phyloP scores from a whole-genome alignment of 2,888 invertebrate species.

The Antheraea assamensis region DNA sequence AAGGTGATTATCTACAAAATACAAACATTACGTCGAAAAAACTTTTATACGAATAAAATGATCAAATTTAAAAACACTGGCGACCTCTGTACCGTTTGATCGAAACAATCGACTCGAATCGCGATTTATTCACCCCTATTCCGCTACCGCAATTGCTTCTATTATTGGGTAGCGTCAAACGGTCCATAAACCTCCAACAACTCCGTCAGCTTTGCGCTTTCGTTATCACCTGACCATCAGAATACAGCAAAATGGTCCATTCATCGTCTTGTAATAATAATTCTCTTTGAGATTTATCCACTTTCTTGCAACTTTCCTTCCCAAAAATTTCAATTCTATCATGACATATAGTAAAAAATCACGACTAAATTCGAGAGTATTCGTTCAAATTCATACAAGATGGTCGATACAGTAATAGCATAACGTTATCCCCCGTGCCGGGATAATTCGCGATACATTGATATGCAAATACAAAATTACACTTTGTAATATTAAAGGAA shows the following conservation, averaged over 20 bases:
- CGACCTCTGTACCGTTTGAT: neutral
- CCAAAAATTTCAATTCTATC: neutral
- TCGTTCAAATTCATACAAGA: neutral
- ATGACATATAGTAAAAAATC: neutral
- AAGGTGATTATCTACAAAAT: slow-evolving; percentile 53
- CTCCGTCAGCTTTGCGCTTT: neutral
- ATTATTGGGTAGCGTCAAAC: neutral
- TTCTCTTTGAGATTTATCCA: neutral
- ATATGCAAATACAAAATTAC: slow-evolving; percentile 71
- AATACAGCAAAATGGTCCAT: too few relatives aligned
- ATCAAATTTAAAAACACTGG: neutral
- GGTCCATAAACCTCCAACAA: neutral
- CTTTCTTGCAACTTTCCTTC: neutral
- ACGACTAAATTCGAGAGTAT: neutral
- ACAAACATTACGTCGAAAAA: slow-evolving; percentile 64
- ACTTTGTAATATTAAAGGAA: slow-evolving; percentile 51
- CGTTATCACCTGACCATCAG: too few relatives aligned
- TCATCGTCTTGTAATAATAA: too few relatives aligned
- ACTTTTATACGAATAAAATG: slow-evolving; percentile 34
- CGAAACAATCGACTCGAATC: neutral
- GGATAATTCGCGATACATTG: slow-evolving; percentile 51
- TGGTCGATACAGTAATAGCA: neutral
- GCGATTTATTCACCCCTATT: neutral
- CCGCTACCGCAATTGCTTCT: neutral
- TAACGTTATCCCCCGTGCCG: slow-evolving; percentile 44